phyloP scores from a whole-genome alignment of 2,797 vertebrate genomes.

The Sphaeramia orbicularis region DNA sequence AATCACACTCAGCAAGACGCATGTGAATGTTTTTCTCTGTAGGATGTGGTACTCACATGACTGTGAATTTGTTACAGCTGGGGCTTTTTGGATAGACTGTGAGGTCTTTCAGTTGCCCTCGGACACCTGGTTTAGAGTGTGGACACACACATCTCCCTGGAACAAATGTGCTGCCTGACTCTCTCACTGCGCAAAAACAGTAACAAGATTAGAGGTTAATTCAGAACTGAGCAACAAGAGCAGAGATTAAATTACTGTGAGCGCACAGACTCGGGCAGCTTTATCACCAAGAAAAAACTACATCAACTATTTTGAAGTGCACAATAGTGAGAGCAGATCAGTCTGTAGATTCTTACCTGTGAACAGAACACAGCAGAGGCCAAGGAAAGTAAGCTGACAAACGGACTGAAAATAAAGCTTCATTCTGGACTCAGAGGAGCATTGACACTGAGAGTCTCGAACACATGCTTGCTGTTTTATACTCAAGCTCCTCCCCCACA shows the following conservation, averaged over 20 bases:
- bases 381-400: constrained; percentile 53
- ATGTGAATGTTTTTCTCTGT: neutral
- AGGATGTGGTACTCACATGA: constrained; percentile 81
- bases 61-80: constrained; percentile 73
- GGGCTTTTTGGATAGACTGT: constrained; percentile 57
- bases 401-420: constrained; percentile 36
- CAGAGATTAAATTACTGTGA: constrained; percentile 20
- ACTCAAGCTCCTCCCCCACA: constrained; percentile 54
- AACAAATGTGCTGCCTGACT: constrained; percentile 62
- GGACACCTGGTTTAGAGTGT: constrained; percentile 10
- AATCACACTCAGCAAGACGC: constrained; percentile 3
- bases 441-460: constrained; percentile 41
- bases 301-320: neutral
- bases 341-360: constrained; percentile 64
- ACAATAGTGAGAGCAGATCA: neutral
- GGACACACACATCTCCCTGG: constrained; percentile 83
- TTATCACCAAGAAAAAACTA: neutral
- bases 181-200: constrained; percentile 61
- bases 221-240: constrained; percentile 13
- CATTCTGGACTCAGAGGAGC: constrained; percentile 61
- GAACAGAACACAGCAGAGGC: constrained; percentile 60
- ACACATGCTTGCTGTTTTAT: constrained; percentile 62
- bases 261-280: constrained; percentile 3
- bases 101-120: constrained; percentile 65
- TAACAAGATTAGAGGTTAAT: constrained; percentile 55